Conservation (phyloP, 2,113 vertebrate species). For the Coracopsis vasa region DNA sequence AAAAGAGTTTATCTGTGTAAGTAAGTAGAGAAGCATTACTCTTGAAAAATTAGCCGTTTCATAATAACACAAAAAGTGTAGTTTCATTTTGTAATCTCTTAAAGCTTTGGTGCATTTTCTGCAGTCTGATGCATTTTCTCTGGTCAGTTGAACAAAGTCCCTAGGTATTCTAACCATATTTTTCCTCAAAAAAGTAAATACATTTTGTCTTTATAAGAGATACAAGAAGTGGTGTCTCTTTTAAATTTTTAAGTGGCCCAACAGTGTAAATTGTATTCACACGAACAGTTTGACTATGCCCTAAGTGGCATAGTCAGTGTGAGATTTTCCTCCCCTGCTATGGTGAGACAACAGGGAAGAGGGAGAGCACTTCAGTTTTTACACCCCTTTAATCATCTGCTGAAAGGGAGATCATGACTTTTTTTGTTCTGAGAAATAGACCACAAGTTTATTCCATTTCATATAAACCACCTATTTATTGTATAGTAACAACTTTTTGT, state of each 20-base stretch:
- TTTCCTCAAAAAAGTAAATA: background rate
- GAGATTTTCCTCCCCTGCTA: background rate
- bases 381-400: background rate
- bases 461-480: background rate
- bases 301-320: background rate
- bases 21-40: background rate
- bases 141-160: background rate
- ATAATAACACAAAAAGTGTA: background rate
- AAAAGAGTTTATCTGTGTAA: background rate
- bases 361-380: background rate
- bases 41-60: background rate
- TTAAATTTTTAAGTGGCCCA: background rate
- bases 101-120: background rate
- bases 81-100: background rate
- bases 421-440: constrained; percentile 8
- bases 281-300: background rate
- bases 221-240: background rate
- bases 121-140: background rate
- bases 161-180: background rate
- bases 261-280: background rate
- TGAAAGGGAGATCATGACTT: background rate
- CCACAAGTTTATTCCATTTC: background rate
- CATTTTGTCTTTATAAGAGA: background rate
- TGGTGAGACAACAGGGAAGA: background rate
- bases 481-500: background rate